Base-by-base conservation (phyloP, 1,140 invertebrate genomes). In the Diplogasteroides magnus region DNA sequence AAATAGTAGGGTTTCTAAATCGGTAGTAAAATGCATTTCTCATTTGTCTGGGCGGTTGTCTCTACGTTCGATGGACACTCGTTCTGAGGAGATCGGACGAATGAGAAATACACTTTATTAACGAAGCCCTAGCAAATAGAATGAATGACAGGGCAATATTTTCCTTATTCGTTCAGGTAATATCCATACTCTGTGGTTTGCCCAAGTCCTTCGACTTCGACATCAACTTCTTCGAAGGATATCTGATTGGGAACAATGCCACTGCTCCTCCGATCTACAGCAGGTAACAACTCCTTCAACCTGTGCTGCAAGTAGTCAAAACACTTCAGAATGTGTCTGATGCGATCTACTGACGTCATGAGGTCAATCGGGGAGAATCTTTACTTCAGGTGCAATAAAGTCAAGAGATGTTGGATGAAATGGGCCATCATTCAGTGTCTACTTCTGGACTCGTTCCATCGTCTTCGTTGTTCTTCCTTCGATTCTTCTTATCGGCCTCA, bases 391-490 rank as follows among this genome's bases (percentile, higher is more conserved):
- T 48, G 37, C 19, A 48, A 48, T 48, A 48, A 48, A 11, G 37
- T 48, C 37, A 19, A 48, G 6, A 6, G 37, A 11, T 48, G 37
- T 6, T 11, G 6, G 37, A n/a, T n/a, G 37, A 11, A 48, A 48
- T 48, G 6, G 37, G 6, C 19, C 37, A 48, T 48, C 19, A 48
- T 48, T 48, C 37, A 81, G 81, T 65, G 56, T 74, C 25, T 83
- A 82, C 58, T 84, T 87, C 82, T 87, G 89, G 77, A 94, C 94
- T 82, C 87, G 93, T 2, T 90, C 94, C 3, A 84, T 95, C 15
- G 94, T 92, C 84, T 92, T 96, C 19, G 91, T 96, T 81, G 84
- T 93, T 68, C 85, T 93, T 25, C 93, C 93, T 0, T 95, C 93
- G 85, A 88, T 91, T 1, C 88, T 90, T 1, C 87, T 97, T 11